A percentile compares a stretch with the other conserved stretches of the same genome.
phyloP scores from a whole-genome alignment of 2,797 vertebrate species.

The Anguilla obscura region DNA sequence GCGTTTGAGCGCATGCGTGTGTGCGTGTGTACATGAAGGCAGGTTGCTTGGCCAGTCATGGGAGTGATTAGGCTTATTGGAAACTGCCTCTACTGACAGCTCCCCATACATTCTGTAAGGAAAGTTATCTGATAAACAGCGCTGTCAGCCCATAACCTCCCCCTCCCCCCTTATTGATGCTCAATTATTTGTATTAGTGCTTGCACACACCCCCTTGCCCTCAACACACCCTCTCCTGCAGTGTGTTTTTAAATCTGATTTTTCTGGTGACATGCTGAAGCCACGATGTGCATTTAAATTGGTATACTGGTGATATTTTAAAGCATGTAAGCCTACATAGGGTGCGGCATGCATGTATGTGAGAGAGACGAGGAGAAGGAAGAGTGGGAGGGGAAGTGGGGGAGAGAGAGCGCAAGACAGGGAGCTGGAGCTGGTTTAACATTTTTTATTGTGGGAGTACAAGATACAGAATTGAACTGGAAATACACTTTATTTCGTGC shows the following conservation, averaged over 20 bases:
- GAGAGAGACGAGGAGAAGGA: background rate
- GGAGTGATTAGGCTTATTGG: background rate
- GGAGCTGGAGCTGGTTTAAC: background rate
- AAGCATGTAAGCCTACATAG: background rate
- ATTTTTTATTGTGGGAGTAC: background rate
- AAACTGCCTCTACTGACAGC: background rate
- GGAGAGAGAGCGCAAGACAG: background rate
- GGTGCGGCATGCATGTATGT: background rate
- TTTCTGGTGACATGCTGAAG: slow-evolving; percentile 28
- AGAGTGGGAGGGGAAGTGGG: background rate
- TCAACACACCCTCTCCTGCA: slow-evolving; percentile 41
- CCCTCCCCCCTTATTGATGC: slow-evolving; percentile 54
- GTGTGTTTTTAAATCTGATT: slow-evolving; percentile 57
- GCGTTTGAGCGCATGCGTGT: background rate
- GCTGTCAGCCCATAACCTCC: slow-evolving; percentile 45
- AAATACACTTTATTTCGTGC: background rate
- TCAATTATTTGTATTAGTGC: background rate
- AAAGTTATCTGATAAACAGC: slow-evolving; percentile 58
- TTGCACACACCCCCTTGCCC: background rate
- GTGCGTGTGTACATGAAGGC: background rate
- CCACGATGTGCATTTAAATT: background rate
- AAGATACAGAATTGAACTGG: background rate
- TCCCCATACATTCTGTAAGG: slow-evolving; percentile 58
- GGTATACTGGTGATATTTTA: background rate
- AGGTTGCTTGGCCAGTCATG: background rate